Evolutionary conservation across 2,797 vertebrate species (phyloP), one percentile per base, ranked within the genome.

Genomic region (Cichlasoma orientale): DNA sequence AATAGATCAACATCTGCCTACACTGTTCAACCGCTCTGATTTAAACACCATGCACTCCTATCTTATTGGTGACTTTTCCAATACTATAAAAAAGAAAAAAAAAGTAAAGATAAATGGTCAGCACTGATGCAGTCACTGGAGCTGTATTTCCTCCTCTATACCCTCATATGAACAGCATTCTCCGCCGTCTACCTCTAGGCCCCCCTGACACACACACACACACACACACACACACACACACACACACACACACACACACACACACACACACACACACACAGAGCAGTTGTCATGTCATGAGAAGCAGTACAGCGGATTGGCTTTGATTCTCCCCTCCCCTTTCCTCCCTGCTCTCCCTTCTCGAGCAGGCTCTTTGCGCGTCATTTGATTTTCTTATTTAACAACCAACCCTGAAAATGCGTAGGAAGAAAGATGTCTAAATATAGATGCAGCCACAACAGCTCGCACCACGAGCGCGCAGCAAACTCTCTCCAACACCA

Each of bases 331-430:
- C 84, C 85, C 93, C 92, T 90, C 91, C 92, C 90, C 86, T 88
- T 89, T 86, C 92, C 90, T 86, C 85, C 61, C 79, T 73, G 70
- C 88, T 87, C 91, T 84, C 82, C 85, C 79, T 84, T 82, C 82
- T 82, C 72, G 68, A 89, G 82, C 86, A 90, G 86, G 79, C 92
- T 93, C 94, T 93, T 92, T 94, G 91, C 88, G 79, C 94, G 94
- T 96, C 95, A 95, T 94, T 94, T 94, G 93, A 96, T 95, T 95
- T 96, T 95, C 95, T 95, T 96, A 95, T 95, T 96, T 96, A 96
- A 96, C 95, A 96, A 95, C 93, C 94, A 95, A 94, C 92, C 93
- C 95, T 95, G 94, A 95, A 96, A 95, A 95, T 92, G 95, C 94
- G 94, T 95, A 95, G 95, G 94, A 95, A 94, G 95, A 94, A 95